Base-by-base conservation (phyloP, 2,888 invertebrate species). In the Temnothorax ravouxi region DNA sequence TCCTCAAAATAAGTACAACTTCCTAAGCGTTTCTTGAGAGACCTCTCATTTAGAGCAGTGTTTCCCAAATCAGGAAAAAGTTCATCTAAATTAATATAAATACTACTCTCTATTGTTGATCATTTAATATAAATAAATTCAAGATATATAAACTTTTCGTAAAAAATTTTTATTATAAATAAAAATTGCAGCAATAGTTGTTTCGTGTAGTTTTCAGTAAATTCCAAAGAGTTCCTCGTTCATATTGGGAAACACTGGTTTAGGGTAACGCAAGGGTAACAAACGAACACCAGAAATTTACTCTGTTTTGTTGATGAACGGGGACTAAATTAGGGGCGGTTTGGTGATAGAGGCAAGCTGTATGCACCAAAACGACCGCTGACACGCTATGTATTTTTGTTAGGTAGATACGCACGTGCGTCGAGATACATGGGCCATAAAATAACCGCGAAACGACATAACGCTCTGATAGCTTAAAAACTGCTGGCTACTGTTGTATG, bases 311-410 rank as follows among this genome's bases (percentile, higher is more conserved):
- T 82, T 77, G 75, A 72, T 59, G 38, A 47, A 38, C 61, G 52
- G 15, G 2, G 38, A 56, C 84, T 86, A 88, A 89, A 89, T 87
- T 85, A 85, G 80, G 83, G 47, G 84, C 44, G 56, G 25, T 38
- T 38, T 59, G 61, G 34, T 47, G 52, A 81, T 86, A 72, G 67
- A 86, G 67, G 61, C 82, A 79, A 54, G 69, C 66, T 61, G 81
- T 61, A 71, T 66, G 41, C 54, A 77, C 76, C 74, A 79, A 85
- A 83, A 83, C 62, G 83, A 66, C 77, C 81, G 72, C 59, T 81
- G 86, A 88, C 83, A 76, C 47, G 59, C 34, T 38, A 50, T 64
- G 84, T 89, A 89, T 89, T 89, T 89, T 88, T 83, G 83, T 75
- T 75, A 69, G 64, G 34, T 34, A 77, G 21, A n/a, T 21, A 29